phyloP scores from a whole-genome alignment of 2,797 vertebrate species.

The Eidolon dupreanum region DNA sequence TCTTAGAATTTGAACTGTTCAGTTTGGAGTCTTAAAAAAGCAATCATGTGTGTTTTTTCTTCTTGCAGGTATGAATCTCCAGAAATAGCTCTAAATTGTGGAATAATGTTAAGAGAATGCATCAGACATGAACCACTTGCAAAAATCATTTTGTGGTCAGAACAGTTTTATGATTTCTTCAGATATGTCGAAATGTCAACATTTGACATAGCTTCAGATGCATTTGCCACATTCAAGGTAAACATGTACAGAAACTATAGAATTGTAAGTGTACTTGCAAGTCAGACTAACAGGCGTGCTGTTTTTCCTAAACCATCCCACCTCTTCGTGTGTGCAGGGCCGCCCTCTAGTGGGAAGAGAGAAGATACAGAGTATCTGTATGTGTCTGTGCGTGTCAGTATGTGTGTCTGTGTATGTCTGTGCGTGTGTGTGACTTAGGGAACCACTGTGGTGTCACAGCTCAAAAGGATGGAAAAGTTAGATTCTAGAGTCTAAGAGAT shows the following conservation, averaged over 20 bases:
- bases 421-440: neutral
- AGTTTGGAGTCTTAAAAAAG: neutral
- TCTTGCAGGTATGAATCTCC: slow-evolving; percentile 94
- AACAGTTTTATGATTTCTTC: slow-evolving; percentile 99
- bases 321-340: neutral
- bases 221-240: slow-evolving; percentile 99
- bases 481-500: slow-evolving; percentile 6
- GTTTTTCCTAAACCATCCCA: neutral
- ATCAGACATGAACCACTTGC: slow-evolving; percentile 97
- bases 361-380: neutral
- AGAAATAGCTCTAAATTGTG: slow-evolving; percentile 97
- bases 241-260: slow-evolving; percentile 63
- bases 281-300: neutral
- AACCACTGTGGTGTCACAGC: neutral
- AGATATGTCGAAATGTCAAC: slow-evolving; percentile 99
- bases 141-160: slow-evolving; percentile 96
- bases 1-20: neutral
- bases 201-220: slow-evolving; percentile 98
- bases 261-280: neutral
- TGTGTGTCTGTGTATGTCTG: too few relatives aligned
- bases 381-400: too few relatives aligned
- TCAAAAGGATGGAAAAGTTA: neutral
- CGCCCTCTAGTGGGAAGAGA: slow-evolving; percentile 70
- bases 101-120: slow-evolving; percentile 98
- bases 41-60: slow-evolving; percentile 27